Evolutionary conservation across 2,888 invertebrate species (phyloP), one percentile per base, ranked within the genome.

Genomic region (Cremastobaeus sp.): DNA sequence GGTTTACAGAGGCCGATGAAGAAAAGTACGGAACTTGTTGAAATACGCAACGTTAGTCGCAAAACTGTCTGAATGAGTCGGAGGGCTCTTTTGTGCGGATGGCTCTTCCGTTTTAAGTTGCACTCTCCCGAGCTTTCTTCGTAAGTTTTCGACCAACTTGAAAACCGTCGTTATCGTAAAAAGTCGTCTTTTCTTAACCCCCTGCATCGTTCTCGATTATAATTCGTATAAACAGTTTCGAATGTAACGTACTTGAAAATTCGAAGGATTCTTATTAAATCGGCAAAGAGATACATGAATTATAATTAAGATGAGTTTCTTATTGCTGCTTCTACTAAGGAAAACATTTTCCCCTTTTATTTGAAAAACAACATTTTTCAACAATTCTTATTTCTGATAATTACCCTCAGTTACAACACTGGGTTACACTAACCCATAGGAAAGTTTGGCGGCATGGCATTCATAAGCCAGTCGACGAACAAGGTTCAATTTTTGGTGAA

Each of bases 131-230:
- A 25, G 47, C 59, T 66, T 72, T 66, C 72, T 72, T 60, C 47
- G 28, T 17, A 48, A 72, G 41, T 66, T 60, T 72, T 66, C 66
- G 35, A 41, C 55, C 41, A 57, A 70, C 37, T 66, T 66, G 60
- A 65, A 65, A 66, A 34, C 48, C 54, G 37, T 66, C 72, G 72
- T 72, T 72, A 72, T 65, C 54, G 65, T 66, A 66, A 66, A 72
- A 72, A 72, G 47, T 72, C 54, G 65, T 65, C 54, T 43, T 43
- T 28, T 11, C 57, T 64, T 43, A 57, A 71, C 57, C 50, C 64
- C 21, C 14, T 35, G 18, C 55, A 34, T 11, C 11, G 59, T 47
- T 55, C 34, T 47, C 64, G 47, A 62, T 70, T 54, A 55, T 55
- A 62, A 47, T 62, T 55, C 55, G 55, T 52, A 43, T 52, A 52